Conservation (phyloP, 2,888 invertebrate species). For the Rhagonycha fulva region DNA sequence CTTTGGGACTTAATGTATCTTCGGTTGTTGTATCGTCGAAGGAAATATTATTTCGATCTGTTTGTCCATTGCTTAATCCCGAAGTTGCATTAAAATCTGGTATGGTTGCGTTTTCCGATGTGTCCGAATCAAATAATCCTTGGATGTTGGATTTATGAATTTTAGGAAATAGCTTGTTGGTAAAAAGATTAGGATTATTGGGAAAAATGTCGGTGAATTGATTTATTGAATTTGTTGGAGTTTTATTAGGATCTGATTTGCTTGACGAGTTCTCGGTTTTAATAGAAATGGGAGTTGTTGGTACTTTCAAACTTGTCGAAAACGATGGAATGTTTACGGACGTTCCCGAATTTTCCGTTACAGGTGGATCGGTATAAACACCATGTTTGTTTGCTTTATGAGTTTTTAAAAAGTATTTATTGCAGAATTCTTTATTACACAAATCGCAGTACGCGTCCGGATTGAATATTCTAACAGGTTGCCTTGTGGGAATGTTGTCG, state of each 20-base stretch:
- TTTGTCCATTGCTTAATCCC: slow-evolving; percentile 43
- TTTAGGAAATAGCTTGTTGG: slow-evolving; percentile 72
- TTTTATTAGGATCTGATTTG: slow-evolving; percentile 39
- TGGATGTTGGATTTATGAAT: slow-evolving; percentile 41
- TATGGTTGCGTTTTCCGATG: slow-evolving; percentile 38
- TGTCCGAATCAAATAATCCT: slow-evolving; percentile 42
- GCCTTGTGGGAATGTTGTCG: slow-evolving; percentile 51
- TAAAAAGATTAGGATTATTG: slow-evolving; percentile 65
- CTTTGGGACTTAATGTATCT: slow-evolving; percentile 50
- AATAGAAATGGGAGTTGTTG: slow-evolving; percentile 35
- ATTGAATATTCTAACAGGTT: slow-evolving; percentile 86
- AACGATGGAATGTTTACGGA: slow-evolving; percentile 48
- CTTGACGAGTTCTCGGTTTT: slow-evolving; percentile 16
- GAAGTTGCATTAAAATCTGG: slow-evolving; percentile 39
- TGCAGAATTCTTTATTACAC: slow-evolving; percentile 98
- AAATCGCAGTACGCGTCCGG: slow-evolving; percentile 96
- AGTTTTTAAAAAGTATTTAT: slow-evolving; percentile 97
- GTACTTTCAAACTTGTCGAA: slow-evolving; percentile 47
- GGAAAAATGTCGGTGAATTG: slow-evolving; percentile 70
- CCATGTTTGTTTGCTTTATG: slow-evolving; percentile 98
- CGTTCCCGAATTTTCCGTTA: slow-evolving; percentile 32
- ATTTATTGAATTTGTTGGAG: slow-evolving; percentile 39
- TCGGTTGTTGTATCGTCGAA: slow-evolving; percentile 43
- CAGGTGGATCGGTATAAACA: slow-evolving; percentile 65
- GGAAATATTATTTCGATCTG: slow-evolving; percentile 40